These are phyloP conservation scores for Oostethus manadensis DNA, from an alignment of 2,113 vertebrate genomes.

Conservation along the genomic window DNA sequence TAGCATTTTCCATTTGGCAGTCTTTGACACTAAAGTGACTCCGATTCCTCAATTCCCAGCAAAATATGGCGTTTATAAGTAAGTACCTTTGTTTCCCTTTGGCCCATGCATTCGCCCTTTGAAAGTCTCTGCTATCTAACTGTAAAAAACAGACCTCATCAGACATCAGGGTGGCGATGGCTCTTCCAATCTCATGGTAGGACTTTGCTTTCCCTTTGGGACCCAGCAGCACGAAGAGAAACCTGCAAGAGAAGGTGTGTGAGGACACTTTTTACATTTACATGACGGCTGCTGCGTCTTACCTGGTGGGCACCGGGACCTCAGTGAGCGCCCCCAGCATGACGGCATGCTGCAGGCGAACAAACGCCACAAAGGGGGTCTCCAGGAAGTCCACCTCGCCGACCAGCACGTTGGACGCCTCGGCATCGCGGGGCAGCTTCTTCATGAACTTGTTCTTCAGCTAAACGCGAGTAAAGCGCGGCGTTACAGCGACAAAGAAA, in stretches of 20 bases:
- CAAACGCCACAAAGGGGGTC: slow-evolving; percentile 88
- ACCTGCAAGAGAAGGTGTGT: slow-evolving; percentile 68
- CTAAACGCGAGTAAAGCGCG: slow-evolving; percentile 49
- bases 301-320: slow-evolving; percentile 94
- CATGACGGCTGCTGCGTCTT: slow-evolving; percentile 14
- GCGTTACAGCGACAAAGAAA: no score
- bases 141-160: slow-evolving; percentile 84
- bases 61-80: no score
- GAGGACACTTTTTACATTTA: background rate
- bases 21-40: no score
- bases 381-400: slow-evolving; percentile 97
- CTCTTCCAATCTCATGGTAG: slow-evolving; percentile 94
- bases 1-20: no score
- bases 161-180: slow-evolving; percentile 96
- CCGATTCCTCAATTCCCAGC: no score
- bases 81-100: no score
- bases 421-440: slow-evolving; percentile 91
- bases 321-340: slow-evolving; percentile 95
- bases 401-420: slow-evolving; percentile 94
- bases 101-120: no score
- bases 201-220: slow-evolving; percentile 97
- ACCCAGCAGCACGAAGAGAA: slow-evolving; percentile 93
- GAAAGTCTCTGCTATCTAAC: no score
- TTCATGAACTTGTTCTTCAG: slow-evolving; percentile 99
- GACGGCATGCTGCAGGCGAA: slow-evolving; percentile 90